These are phyloP conservation scores for Lasiurus borealis DNA, from an alignment of 2,113 vertebrate species.

Conservation along the genomic window DNA sequence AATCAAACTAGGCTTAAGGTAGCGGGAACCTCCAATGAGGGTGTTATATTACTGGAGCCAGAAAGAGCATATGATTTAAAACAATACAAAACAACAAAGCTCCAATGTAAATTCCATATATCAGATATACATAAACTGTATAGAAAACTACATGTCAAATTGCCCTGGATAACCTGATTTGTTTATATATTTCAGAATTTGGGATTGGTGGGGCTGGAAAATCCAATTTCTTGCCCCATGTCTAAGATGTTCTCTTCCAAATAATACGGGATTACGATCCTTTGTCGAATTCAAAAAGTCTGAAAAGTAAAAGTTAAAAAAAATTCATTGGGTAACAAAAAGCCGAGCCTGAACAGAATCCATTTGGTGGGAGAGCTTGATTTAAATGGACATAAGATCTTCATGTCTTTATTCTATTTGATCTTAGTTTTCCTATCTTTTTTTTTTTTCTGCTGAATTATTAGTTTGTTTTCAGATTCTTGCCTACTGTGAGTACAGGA, in stretches of 20 bases:
- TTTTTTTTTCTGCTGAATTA: neutral
- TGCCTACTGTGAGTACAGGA: neutral
- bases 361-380: neutral
- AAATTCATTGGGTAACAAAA: neutral
- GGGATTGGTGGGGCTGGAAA: neutral
- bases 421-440: neutral
- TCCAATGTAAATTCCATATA: neutral
- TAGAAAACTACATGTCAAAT: neutral
- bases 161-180: neutral
- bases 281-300: neutral
- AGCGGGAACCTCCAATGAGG: neutral
- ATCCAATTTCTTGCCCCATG: neutral
- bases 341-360: neutral
- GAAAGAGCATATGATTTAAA: neutral
- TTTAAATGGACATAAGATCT: neutral
- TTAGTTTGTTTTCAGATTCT: neutral
- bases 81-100: neutral
- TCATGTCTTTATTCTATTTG: neutral
- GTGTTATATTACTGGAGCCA: neutral
- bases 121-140: neutral
- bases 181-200: neutral
- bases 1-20: slow-evolving; percentile 1
- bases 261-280: rapidly evolving
- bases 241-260: neutral
- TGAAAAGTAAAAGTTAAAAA: neutral